These are phyloP conservation scores for Oncorhynchus gorbuscha DNA, from an alignment of 2,113 vertebrate species.

Conservation along the genomic window DNA sequence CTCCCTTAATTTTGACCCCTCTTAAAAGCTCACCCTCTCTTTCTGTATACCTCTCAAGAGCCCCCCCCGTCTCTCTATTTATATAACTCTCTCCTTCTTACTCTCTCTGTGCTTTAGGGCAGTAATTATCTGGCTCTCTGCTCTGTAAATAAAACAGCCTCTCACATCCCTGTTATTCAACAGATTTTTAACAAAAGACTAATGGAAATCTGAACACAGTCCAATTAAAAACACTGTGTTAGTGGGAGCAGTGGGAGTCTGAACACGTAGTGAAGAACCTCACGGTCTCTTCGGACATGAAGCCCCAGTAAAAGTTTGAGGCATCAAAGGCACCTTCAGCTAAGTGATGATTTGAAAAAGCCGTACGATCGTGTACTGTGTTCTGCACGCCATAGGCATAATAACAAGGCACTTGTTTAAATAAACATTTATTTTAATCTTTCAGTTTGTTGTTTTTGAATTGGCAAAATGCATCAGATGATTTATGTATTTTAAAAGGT, in stretches of 20 bases:
- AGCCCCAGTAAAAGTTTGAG: neutral
- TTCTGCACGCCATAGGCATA: neutral
- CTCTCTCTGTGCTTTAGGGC: conserved; percentile 8
- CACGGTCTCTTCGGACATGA: neutral
- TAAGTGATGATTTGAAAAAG: neutral
- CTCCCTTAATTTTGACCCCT: neutral
- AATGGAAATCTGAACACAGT: conserved; percentile 17
- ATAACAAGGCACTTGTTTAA: too few relatives aligned
- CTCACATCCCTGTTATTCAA: conserved; percentile 17
- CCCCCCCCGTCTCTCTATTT: neutral
- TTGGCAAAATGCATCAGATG: too few relatives aligned
- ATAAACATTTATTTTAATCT: too few relatives aligned
- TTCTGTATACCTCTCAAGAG: neutral
- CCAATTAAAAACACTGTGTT: conserved; percentile 29
- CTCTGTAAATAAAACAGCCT: conserved; percentile 9
- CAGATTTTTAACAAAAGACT: conserved; percentile 33
- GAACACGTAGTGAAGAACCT: neutral
- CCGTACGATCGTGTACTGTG: neutral
- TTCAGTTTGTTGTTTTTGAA: too few relatives aligned
- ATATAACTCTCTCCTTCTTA: neutral
- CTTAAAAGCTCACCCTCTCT: neutral
- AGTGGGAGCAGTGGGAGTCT: conserved; percentile 11
- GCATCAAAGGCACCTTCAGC: neutral
- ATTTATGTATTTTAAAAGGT: too few relatives aligned
- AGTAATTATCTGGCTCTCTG: conserved; percentile 35